Base-by-base conservation (phyloP, 2,888 invertebrate species). In the Sturmia bella region DNA sequence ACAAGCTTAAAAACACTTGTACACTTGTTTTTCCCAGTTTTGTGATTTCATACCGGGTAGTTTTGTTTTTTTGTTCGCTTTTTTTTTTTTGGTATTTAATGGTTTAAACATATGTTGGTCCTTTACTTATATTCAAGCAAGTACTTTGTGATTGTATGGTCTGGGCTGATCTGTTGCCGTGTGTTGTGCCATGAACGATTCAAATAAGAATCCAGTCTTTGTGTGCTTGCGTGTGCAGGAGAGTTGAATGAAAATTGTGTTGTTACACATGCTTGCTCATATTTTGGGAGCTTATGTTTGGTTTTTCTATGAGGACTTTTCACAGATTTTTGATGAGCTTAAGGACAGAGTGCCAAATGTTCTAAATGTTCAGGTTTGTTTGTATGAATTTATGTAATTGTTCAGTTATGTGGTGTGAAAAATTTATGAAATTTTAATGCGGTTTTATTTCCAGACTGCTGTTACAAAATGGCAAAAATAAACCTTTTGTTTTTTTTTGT, bases 1-100 rank as follows among this genome's bases (percentile, higher is more conserved):
- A 85, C 84, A 84, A 82, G 81, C 83, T 81, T 81, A 72, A 78
- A 72, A 78, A 78, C 78, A 78, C 78, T 79, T 79, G 64, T 73
- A 24, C 56, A 39, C 17, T 59, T 72, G 64, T 68, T 39, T 39
- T 50, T 32, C 11, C 19, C 11, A 15, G 15, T 54, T 52, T 37
- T 48, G 48, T 64, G 64, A 74, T 15, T 48, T 24, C 37, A 17
- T 50, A 17, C 19, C 15, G 39, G 12, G 24, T n/a, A 50, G 39
- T 27, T 57, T 48, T 39, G 52, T 15, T 11, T 9, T 41, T 64
- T 57, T 41, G n/a, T 21, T 17, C 12, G 41, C 9, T 73, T 61
- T 72, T 72, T 19, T 72, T 72, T 13, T 57, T 19, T 15, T 50
- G 39, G 39, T 64, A 11, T 54, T 15, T 41, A 66, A 78, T 72